phyloP scores from a whole-genome alignment of 2,888 invertebrate species.

The Tipula vernalis region DNA sequence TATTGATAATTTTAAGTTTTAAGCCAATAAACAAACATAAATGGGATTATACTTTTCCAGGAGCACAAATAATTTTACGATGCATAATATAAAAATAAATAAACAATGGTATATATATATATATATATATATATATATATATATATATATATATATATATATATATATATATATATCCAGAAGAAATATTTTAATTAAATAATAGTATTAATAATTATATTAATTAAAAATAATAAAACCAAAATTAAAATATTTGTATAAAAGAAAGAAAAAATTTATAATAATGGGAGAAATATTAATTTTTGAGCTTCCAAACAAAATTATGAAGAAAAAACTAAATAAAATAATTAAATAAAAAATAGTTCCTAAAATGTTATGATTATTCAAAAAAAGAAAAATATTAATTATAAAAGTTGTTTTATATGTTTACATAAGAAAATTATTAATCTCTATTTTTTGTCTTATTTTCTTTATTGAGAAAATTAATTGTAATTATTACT shows the following conservation, averaged over 20 bases:
- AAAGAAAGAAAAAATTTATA: neutral
- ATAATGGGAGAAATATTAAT: neutral
- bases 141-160: neutral
- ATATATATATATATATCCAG: neutral
- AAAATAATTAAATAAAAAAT: neutral
- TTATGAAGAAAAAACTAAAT: neutral
- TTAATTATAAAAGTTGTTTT: neutral
- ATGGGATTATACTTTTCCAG: too few relatives aligned
- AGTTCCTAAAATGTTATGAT: neutral
- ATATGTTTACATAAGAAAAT: neutral
- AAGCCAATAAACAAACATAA: too few relatives aligned
- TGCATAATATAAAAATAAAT: neutral
- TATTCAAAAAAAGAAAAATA: neutral
- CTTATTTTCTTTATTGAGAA: neutral
- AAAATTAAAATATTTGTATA: neutral
- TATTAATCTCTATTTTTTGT: neutral
- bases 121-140: neutral
- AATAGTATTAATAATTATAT: neutral
- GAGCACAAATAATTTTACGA: too few relatives aligned
- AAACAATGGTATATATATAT: neutral
- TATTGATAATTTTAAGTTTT: too few relatives aligned
- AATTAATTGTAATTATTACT: neutral
- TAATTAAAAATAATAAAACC: neutral
- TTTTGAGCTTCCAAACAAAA: neutral
- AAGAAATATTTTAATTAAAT: neutral